These are phyloP conservation scores for Aspidiotus destructor DNA, from an alignment of 2,888 invertebrate species.

Conservation along the genomic window DNA sequence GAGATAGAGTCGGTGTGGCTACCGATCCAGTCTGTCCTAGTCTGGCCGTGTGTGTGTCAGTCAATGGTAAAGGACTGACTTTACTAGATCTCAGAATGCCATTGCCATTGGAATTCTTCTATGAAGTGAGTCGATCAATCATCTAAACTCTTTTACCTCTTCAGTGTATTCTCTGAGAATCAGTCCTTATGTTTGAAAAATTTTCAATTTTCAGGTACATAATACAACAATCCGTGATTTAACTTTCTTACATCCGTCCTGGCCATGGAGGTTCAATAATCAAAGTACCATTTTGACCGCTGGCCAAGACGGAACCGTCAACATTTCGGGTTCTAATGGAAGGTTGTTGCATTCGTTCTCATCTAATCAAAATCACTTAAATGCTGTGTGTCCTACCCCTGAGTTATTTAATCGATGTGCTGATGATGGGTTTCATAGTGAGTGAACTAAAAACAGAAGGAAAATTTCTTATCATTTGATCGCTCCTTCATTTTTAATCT, in stretches of 20 bases:
- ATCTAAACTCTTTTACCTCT: neutral
- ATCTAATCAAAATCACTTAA: constrained; percentile 43
- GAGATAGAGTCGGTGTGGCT: constrained; percentile 44
- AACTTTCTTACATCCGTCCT: constrained; percentile 44
- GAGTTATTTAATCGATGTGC: constrained; percentile 42
- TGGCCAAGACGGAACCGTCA: constrained; percentile 44
- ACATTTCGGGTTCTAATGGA: constrained; percentile 44
- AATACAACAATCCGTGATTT: constrained; percentile 44
- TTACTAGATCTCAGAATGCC: constrained; percentile 46
- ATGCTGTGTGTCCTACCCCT: constrained; percentile 44
- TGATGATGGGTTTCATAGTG: constrained; percentile 44
- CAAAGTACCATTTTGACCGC: constrained; percentile 43
- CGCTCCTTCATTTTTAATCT: neutral
- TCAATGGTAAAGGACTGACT: constrained; percentile 46
- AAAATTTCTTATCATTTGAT: constrained; percentile 6
- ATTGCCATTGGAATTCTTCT: constrained; percentile 45
- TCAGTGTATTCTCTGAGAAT: neutral
- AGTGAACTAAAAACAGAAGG: neutral
- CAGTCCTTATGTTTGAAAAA: neutral
- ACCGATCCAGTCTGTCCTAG: constrained; percentile 45
- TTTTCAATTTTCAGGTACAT: constrained; percentile 41
- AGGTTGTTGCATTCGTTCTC: constrained; percentile 43
- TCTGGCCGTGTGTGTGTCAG: constrained; percentile 45
- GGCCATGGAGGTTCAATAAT: constrained; percentile 44
- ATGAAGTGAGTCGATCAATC: constrained; percentile 42